Percentiles rank a stretch among this genome's conserved stretches.
Conservation (phyloP, 2,888 invertebrate genomes). For the Drosophila sordidula region DNA sequence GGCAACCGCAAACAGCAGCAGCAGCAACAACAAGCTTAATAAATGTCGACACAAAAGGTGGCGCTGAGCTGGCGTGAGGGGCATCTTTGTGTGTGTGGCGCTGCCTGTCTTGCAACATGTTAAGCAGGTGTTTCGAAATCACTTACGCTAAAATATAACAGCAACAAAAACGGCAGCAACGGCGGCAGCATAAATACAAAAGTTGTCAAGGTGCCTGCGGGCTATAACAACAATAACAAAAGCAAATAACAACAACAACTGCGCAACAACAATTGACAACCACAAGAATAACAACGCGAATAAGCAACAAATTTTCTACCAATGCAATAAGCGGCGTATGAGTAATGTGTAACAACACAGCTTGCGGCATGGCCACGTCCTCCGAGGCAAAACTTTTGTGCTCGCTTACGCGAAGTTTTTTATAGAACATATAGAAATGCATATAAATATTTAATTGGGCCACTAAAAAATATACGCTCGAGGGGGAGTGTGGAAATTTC, state of each 20-base stretch:
- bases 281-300: conserved; percentile 42
- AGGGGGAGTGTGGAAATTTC: too few species aligned
- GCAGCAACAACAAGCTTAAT: conserved; percentile 64
- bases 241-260: conserved; percentile 7
- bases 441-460: conserved; percentile 12
- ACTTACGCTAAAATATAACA: conserved; percentile 71
- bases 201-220: conserved; percentile 42
- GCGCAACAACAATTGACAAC: conserved; percentile 13
- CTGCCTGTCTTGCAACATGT: conserved; percentile 68
- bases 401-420: conserved; percentile 2
- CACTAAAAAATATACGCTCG: too few species aligned
- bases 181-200: conserved; percentile 36
- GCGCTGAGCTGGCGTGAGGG: conserved; percentile 10
- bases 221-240: conserved; percentile 25
- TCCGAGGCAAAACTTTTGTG: conserved; percentile 5
- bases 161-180: conserved; percentile 12
- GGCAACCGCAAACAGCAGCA: conserved; percentile 62
- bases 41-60: conserved; percentile 74
- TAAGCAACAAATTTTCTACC: conserved; percentile 60
- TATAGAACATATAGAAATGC: conserved; percentile 1
- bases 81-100: background rate
- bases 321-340: conserved; percentile 55
- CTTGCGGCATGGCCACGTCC: background rate
- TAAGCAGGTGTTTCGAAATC: conserved; percentile 79
- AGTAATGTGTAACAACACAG: conserved; percentile 42